Percentiles rank a stretch among this genome's conserved stretches.
These are phyloP conservation scores for Eristalis intricaria DNA, from an alignment of 2,888 invertebrate species.

Conservation along the genomic window DNA sequence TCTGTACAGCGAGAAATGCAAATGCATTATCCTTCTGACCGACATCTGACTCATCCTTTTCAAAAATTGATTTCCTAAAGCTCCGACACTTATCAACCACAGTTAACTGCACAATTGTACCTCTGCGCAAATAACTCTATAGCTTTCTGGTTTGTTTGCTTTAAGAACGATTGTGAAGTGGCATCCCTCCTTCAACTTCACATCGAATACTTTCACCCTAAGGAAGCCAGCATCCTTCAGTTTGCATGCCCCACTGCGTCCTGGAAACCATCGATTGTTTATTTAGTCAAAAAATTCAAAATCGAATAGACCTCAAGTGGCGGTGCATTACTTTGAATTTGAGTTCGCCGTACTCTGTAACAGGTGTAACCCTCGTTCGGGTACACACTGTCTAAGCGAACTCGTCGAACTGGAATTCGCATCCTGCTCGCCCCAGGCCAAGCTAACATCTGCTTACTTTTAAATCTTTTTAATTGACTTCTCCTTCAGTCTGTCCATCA, in stretches of 20 bases:
- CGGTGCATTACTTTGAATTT: background rate
- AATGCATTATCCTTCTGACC: background rate
- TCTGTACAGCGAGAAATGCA: too few relatives aligned
- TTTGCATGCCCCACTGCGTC: background rate
- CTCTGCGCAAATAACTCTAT: background rate
- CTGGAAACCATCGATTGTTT: background rate
- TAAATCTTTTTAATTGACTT: conserved; percentile 27
- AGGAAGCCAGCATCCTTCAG: background rate
- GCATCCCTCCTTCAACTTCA: background rate
- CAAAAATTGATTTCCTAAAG: background rate
- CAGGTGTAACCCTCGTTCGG: background rate
- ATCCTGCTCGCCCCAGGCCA: background rate
- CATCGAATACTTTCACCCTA: background rate
- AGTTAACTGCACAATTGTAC: background rate
- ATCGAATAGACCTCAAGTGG: background rate
- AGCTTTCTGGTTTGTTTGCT: background rate
- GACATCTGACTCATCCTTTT: background rate
- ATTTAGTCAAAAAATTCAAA: background rate
- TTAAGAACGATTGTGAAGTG: background rate
- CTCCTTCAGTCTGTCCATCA: background rate
- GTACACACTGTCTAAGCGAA: too few relatives aligned
- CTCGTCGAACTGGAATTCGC: background rate
- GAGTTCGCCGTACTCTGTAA: background rate
- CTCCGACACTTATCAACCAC: background rate
- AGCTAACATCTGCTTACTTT: conserved; percentile 4